Base-by-base conservation (phyloP, 23 tunicate species). In the Aplidium turbinatum region DNA sequence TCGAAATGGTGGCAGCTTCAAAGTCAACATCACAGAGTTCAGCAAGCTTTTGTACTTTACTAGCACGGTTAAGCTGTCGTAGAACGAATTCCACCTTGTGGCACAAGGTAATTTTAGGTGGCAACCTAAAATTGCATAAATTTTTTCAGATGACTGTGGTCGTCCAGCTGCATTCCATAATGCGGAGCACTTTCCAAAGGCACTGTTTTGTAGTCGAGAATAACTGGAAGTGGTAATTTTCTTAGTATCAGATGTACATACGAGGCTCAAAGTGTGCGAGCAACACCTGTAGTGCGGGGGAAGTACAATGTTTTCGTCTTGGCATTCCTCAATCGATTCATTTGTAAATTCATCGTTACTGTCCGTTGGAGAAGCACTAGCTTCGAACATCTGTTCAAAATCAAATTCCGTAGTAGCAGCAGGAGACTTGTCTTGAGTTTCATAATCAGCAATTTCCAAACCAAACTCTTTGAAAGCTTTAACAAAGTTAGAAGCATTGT, bases 131-230 rank as follows among this genome's bases (percentile, higher is more conserved):
- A 54, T 54, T 54, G 19, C 60, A 5, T 54, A 25, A 18, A 54
- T 54, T 54, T 54, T 54, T 54, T 54, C 60, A 18, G 60, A 22
- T 54, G 60, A 11, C 60, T 54, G 6, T 5, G 60, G 60, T 54
- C 21, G 19, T 5, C 22, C 60, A 54, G 60, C 60, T 18, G 60
- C 22, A n/a, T 54, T 54, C 60, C 60, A 54, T 22, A 54, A n/a
- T 4, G 60, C 60, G 4, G 60, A 54, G 21, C 60, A 54, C 21
- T 54, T 54, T 54, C 60, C 22, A 22, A 54, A 5, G 60, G 60
- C 22, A n/a, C 6, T 18, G 4, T 13, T 6, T n/a, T 54, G 19
- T 4, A 11, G 6, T n/a, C 21, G 19, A 18, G n/a, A 18, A 18
- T 5, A 25, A 5, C 22, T 25, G 21, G 60, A 25, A 18, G 60